A percentile compares a stretch with the other conserved stretches of the same genome.
Conservation (phyloP, 2,888 invertebrate species). For the Malacosoma neustria region DNA sequence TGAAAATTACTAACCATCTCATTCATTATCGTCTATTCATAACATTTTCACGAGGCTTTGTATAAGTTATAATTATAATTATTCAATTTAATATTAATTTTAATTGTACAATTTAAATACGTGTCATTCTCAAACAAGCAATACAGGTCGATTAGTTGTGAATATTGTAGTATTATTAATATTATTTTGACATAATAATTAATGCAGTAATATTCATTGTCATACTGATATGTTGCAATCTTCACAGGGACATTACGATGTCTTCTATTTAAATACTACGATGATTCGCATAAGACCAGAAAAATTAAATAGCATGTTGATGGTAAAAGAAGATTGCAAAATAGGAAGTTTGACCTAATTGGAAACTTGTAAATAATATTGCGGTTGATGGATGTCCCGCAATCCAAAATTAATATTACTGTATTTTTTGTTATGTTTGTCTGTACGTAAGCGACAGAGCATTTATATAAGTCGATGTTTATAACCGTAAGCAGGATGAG, state of each 20-base stretch:
- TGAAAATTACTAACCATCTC: background rate
- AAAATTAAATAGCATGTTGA: background rate
- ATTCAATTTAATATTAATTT: background rate
- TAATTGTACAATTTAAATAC: conserved; percentile 3
- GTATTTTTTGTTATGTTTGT: conserved; percentile 4
- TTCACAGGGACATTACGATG: too few species aligned
- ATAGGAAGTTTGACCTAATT: conserved; percentile 1
- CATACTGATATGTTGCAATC: conserved; percentile 1
- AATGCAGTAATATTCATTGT: conserved; percentile 4
- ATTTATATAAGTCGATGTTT: background rate
- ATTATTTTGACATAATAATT: conserved; percentile 3
- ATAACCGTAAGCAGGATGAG: background rate
- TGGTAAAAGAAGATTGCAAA: conserved; percentile 1
- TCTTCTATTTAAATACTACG: too few species aligned
- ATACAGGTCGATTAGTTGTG: conserved; percentile 1
- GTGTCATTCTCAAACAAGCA: conserved; percentile 4
- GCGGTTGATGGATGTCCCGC: conserved; percentile 3
- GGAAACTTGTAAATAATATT: conserved; percentile 5
- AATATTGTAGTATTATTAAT: background rate
- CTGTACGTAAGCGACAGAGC: background rate
- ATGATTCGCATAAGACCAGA: too few species aligned
- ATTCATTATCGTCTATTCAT: background rate
- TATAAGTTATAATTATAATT: background rate
- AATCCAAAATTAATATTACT: conserved; percentile 6
- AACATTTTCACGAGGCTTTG: background rate